These are phyloP conservation scores for Pungitius pungitius DNA, from an alignment of 2,113 vertebrate species.

Conservation along the genomic window DNA sequence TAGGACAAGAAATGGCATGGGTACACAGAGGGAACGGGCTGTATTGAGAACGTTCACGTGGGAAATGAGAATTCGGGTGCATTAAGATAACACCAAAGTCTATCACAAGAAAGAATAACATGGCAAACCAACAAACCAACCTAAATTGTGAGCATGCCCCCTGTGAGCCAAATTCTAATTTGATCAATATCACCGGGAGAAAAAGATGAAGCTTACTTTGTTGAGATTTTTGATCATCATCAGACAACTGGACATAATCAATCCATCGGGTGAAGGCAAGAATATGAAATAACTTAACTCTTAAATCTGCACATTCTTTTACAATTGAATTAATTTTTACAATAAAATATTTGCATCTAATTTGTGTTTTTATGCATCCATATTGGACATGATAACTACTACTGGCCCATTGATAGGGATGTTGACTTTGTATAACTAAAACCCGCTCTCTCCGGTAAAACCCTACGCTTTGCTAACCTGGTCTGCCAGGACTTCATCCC, in stretches of 20 bases:
- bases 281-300: not conserved
- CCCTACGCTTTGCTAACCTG: too few species aligned
- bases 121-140: conserved; percentile 21
- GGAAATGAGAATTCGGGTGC: conserved; percentile 32
- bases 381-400: too few species aligned
- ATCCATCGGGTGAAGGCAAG: not conserved
- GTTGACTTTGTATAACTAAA: too few species aligned
- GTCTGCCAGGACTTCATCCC: too few species aligned
- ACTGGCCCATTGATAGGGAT: too few species aligned
- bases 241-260: not conserved
- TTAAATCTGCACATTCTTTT: not conserved
- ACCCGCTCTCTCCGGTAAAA: too few species aligned
- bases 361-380: too few species aligned
- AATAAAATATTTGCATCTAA: too few species aligned
- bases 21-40: not conserved
- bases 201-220: conserved; percentile 20
- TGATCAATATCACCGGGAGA: not conserved
- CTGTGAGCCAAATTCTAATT: conserved; percentile 18
- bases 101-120: conserved; percentile 25
- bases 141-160: conserved; percentile 39
- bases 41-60: conserved; percentile 13
- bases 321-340: too few species aligned
- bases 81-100: conserved; percentile 23
- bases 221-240: not conserved
- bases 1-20: not conserved